These are phyloP conservation scores for Rhynchopsitta pachyrhyncha DNA, from an alignment of 2,113 vertebrate genomes.

Conservation along the genomic window DNA sequence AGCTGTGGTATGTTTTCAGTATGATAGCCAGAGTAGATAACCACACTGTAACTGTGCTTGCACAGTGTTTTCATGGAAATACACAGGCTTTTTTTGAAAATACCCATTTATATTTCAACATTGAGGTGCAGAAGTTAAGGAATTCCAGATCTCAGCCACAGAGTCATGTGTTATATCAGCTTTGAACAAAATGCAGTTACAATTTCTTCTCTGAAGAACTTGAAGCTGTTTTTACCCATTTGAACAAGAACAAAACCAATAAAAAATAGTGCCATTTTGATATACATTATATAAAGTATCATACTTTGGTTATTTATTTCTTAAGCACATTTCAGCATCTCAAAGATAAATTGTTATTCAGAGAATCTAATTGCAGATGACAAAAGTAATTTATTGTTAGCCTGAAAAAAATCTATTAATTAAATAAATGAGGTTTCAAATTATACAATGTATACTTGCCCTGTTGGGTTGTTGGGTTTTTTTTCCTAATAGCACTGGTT, in stretches of 20 bases:
- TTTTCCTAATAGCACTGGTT: neutral
- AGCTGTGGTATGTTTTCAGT: neutral
- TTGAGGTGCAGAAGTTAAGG: neutral
- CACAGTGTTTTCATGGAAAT: neutral
- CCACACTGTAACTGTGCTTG: neutral
- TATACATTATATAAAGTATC: neutral
- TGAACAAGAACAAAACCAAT: neutral
- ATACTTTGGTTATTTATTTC: neutral
- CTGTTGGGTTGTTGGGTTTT: neutral
- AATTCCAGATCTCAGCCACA: neutral
- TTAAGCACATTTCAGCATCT: neutral
- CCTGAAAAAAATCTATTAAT: neutral
- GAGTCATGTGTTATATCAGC: neutral
- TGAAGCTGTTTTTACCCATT: neutral
- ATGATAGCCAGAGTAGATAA: neutral
- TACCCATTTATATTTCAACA: neutral
- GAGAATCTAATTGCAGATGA: neutral
- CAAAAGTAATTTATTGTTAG: neutral
- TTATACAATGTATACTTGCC: accelerated
- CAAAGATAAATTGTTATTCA: neutral
- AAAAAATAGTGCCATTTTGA: neutral
- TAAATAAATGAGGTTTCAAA: neutral
- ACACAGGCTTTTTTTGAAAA: neutral
- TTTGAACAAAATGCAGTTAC: neutral
- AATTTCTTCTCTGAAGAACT: neutral